These are phyloP conservation scores for Nowickia ferox DNA, from an alignment of 2,888 invertebrate species.

Conservation along the genomic window DNA sequence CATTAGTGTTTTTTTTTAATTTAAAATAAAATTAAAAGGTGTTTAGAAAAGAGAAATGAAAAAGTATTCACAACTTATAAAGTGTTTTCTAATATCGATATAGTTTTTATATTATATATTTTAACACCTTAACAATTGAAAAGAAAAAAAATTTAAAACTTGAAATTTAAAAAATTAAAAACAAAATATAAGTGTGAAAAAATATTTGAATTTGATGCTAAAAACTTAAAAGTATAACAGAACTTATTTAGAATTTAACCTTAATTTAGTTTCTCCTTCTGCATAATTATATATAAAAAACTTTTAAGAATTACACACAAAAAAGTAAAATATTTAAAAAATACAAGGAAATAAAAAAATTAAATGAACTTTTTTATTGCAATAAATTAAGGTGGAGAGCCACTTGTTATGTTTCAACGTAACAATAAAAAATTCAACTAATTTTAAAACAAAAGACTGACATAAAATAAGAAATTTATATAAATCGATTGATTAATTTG, in stretches of 20 bases:
- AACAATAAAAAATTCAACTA: constrained; percentile 30
- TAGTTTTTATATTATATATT: constrained; percentile 38
- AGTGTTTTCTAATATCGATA: constrained; percentile 62
- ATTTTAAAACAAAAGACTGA: constrained; percentile 65
- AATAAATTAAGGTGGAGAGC: constrained; percentile 70
- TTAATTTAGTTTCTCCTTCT: constrained; percentile 68
- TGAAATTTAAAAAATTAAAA: constrained; percentile 31
- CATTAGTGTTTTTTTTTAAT: constrained; percentile 62
- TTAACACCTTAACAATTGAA: constrained; percentile 46
- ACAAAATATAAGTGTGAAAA: constrained; percentile 59
- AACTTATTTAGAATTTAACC: constrained; percentile 72
- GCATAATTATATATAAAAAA: constrained; percentile 67
- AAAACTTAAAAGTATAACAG: constrained; percentile 61
- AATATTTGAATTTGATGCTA: constrained; percentile 61
- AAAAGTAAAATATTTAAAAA: constrained; percentile 62
- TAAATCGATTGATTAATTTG: constrained; percentile 20
- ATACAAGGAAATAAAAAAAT: constrained; percentile 55
- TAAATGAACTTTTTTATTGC: constrained; percentile 69
- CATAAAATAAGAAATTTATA: constrained; percentile 34
- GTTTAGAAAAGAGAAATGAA: constrained; percentile 34
- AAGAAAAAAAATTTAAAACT: constrained; percentile 47
- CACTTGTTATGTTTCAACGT: constrained; percentile 51
- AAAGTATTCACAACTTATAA: constrained; percentile 59
- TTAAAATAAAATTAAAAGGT: constrained; percentile 45
- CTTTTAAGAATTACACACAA: constrained; percentile 63